Percentiles rank a stretch among this genome's conserved stretches.
Conservation (phyloP, 23 tunicate genomes). For the Styela clava region DNA sequence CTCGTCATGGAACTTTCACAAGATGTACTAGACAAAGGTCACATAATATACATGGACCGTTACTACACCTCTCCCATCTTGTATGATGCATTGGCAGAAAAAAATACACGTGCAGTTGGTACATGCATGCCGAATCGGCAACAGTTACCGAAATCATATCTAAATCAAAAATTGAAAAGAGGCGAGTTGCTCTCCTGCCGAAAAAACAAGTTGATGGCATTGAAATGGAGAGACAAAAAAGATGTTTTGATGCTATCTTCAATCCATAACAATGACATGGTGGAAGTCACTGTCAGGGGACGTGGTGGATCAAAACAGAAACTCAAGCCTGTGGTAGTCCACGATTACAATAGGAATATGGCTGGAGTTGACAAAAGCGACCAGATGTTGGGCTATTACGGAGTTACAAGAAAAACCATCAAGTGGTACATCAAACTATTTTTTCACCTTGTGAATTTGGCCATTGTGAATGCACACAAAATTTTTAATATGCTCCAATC, state of each 20-base stretch:
- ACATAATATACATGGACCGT: constrained; percentile 17
- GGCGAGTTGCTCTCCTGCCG: constrained; percentile 16
- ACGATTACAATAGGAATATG: constrained; percentile 5
- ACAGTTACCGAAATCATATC: background rate
- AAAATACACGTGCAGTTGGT: constrained; percentile 14
- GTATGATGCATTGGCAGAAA: background rate
- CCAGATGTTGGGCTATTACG: constrained; percentile 21
- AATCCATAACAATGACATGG: constrained; percentile 10
- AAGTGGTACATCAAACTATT: constrained; percentile 29
- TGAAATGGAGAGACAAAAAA: constrained; percentile 33
- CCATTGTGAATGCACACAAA: constrained; percentile 17
- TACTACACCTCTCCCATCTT: constrained; percentile 20
- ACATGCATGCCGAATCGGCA: constrained; percentile 25
- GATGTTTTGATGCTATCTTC: constrained; percentile 33
- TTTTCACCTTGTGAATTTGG: constrained; percentile 31
- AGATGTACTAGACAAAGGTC: constrained; percentile 18
- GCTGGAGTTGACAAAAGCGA: too few relatives aligned
- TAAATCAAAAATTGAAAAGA: background rate
- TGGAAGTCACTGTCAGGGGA: background rate
- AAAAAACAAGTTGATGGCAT: constrained; percentile 1
- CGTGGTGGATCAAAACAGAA: background rate
- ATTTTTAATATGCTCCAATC: background rate
- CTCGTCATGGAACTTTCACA: background rate
- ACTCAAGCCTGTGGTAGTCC: background rate
- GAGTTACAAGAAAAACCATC: constrained; percentile 2